Percentiles rank a stretch among this genome's conserved stretches.
phyloP scores from a whole-genome alignment of 2,888 invertebrate genomes.

The Pollenia angustigena region DNA sequence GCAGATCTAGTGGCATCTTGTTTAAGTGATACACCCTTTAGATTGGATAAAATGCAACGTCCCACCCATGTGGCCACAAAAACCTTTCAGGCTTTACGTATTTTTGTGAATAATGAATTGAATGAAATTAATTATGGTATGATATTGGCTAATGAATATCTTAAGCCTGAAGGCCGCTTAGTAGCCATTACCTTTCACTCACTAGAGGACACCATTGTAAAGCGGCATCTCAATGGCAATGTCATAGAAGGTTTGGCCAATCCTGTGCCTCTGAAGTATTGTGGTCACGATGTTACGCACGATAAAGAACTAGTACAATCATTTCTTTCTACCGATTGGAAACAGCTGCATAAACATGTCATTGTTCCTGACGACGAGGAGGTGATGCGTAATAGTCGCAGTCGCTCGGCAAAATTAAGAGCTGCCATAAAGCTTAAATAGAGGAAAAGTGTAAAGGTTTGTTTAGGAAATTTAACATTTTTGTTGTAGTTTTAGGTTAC shows the following conservation, averaged over 20 bases:
- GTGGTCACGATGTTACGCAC: conserved; percentile 87
- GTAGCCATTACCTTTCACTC: conserved; percentile 96
- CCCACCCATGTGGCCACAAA: conserved; percentile 94
- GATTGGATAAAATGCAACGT: conserved; percentile 90
- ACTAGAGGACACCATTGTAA: conserved; percentile 96
- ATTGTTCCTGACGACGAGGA: conserved; percentile 90
- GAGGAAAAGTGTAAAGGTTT: not conserved
- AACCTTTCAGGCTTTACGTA: conserved; percentile 95
- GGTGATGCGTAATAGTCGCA: conserved; percentile 91
- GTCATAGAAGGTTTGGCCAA: conserved; percentile 89
- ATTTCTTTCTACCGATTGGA: conserved; percentile 89
- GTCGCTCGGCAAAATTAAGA: conserved; percentile 94
- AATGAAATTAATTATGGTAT: conserved; percentile 97
- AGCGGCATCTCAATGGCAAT: conserved; percentile 93
- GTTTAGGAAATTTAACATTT: not conserved
- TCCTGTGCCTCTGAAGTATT: conserved; percentile 89
- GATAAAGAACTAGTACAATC: conserved; percentile 87
- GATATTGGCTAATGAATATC: conserved; percentile 89
- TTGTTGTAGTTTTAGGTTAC: conserved; percentile 44
- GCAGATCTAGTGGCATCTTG: conserved; percentile 89
- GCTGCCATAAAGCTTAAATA: conserved; percentile 89
- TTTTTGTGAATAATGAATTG: conserved; percentile 98
- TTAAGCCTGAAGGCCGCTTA: conserved; percentile 91
- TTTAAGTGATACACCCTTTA: conserved; percentile 84
- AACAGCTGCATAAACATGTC: conserved; percentile 92